Percentiles rank a stretch among this genome's conserved stretches.
These are phyloP conservation scores for Agriopis leucophaearia DNA, from an alignment of 2,888 invertebrate species.

Conservation along the genomic window DNA sequence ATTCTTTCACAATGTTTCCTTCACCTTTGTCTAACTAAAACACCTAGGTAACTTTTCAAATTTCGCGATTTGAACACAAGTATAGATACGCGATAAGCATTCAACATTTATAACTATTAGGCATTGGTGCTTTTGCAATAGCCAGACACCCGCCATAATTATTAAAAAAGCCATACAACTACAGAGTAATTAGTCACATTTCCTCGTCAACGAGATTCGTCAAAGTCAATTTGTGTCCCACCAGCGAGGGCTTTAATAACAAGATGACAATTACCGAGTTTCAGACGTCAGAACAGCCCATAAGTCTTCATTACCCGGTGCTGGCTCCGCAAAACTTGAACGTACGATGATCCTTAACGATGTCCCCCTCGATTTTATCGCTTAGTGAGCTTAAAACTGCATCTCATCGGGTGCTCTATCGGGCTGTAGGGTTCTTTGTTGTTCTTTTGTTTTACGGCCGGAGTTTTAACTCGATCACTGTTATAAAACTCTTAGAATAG, in stretches of 20 bases:
- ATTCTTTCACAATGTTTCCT: too few relatives aligned
- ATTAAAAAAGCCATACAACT: background rate
- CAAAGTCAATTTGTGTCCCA: constrained; percentile 46
- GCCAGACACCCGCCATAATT: background rate
- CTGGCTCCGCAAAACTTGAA: constrained; percentile 64
- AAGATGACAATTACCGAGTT: constrained; percentile 71
- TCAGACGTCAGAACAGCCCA: constrained; percentile 68
- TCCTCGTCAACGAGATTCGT: constrained; percentile 42
- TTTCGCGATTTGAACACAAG: too few relatives aligned
- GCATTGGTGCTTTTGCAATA: too few relatives aligned
- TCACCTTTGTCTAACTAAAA: too few relatives aligned
- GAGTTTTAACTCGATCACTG: background rate
- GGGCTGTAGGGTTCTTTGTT: constrained; percentile 21
- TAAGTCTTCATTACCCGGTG: constrained; percentile 83
- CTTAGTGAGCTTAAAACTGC: constrained; percentile 45
- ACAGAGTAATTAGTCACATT: constrained; percentile 43
- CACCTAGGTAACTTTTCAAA: too few relatives aligned
- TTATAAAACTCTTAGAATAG: background rate
- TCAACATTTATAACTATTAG: too few relatives aligned
- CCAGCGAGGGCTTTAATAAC: constrained; percentile 58
- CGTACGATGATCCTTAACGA: constrained; percentile 48
- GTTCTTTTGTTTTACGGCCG: constrained; percentile 22
- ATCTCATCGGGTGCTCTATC: constrained; percentile 30
- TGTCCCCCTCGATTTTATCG: constrained; percentile 45
- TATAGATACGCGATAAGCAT: too few relatives aligned